phyloP scores from a whole-genome alignment of 1,140 invertebrate genomes.

The Cotesia glomerata region DNA sequence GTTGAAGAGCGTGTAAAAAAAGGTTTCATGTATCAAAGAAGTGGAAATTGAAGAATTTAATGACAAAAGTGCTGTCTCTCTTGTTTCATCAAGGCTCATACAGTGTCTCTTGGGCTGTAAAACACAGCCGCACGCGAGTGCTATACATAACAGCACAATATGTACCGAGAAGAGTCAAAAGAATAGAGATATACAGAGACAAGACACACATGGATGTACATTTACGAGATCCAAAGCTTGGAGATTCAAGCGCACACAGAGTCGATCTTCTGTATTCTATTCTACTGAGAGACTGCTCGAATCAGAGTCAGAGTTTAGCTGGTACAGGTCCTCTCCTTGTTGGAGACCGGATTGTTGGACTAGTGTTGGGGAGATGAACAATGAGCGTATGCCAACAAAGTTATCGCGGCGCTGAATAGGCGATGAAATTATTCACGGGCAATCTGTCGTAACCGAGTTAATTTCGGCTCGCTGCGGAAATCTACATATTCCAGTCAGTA shows the following conservation, averaged over 20 bases:
- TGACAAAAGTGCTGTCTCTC: constrained; percentile 5
- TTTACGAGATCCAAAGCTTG: not conserved
- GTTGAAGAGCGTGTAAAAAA: not conserved
- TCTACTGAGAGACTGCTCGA: too few relatives aligned
- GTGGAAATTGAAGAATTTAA: constrained; percentile 17
- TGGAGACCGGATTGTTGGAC: not conserved
- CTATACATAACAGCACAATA: too few relatives aligned
- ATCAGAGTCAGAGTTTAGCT: too few relatives aligned
- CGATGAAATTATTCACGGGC: constrained; percentile 59
- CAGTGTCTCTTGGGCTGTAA: not conserved
- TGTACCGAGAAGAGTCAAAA: not conserved
- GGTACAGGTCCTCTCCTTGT: too few relatives aligned
- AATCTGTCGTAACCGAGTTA: constrained; percentile 60
- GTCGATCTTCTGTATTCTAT: too few relatives aligned
- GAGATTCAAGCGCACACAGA: too few relatives aligned
- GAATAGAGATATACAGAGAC: constrained; percentile 24
- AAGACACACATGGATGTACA: not conserved
- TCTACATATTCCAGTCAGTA: constrained; percentile 49
- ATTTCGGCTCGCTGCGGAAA: constrained; percentile 52
- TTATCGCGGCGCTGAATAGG: constrained; percentile 52
- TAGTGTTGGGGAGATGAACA: constrained; percentile 38
- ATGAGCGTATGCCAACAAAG: constrained; percentile 56
- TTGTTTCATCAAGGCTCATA: not conserved
- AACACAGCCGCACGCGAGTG: not conserved
- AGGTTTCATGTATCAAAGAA: constrained; percentile 20